phyloP scores from a whole-genome alignment of 2,888 invertebrate species.

The Clunio marinus region DNA sequence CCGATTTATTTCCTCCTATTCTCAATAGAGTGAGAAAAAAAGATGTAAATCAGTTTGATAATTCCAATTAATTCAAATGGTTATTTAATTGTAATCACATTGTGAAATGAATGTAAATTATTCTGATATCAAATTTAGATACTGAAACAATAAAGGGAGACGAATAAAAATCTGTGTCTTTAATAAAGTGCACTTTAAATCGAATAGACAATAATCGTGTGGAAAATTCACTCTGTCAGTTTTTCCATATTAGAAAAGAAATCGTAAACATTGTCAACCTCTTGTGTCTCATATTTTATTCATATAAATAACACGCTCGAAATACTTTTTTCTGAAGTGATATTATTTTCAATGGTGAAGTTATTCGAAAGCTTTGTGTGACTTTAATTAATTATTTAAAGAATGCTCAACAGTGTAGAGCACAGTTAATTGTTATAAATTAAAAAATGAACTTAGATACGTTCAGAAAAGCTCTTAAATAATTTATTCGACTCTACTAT shows the following conservation, averaged over 20 bases:
- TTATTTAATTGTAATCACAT: neutral
- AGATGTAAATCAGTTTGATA: neutral
- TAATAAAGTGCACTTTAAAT: too few species aligned
- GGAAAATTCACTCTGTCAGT: too few species aligned
- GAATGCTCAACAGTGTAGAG: neutral
- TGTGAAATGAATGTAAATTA: too few species aligned
- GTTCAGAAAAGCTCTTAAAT: neutral
- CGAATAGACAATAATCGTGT: too few species aligned
- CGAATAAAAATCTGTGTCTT: too few species aligned
- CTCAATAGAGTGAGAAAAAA: neutral
- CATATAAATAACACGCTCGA: neutral
- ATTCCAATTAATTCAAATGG: conserved; percentile 4
- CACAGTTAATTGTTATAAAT: neutral
- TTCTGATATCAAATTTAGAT: too few species aligned
- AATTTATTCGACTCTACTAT: neutral
- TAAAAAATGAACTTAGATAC: neutral
- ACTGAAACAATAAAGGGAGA: too few species aligned
- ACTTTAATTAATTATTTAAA: neutral
- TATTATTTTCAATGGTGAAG: neutral
- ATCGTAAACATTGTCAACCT: too few species aligned
- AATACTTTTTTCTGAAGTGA: neutral
- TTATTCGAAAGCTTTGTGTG: neutral
- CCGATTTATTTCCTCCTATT: neutral
- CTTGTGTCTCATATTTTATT: too few species aligned
- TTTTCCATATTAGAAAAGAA: too few species aligned